phyloP scores from a whole-genome alignment of 2,797 vertebrate species.

The Sebastes itinus region DNA sequence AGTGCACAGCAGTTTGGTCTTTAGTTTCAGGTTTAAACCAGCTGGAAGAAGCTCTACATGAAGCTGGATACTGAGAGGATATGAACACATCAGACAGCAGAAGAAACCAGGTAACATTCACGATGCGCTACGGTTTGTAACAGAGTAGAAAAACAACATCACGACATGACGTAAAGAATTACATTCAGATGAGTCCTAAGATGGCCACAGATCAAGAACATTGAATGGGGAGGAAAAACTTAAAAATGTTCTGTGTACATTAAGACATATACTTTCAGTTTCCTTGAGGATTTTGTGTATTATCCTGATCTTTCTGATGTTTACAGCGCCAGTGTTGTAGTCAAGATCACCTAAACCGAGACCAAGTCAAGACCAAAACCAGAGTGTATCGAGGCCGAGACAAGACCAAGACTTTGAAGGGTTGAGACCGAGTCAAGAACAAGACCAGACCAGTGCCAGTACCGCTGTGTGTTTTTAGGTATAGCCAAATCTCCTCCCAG shows the following conservation, averaged over 20 bases:
- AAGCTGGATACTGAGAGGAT: conserved; percentile 58
- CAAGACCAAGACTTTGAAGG: no score
- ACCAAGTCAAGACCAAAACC: no score
- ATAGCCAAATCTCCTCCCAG: no score
- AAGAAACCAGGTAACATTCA: conserved; percentile 40
- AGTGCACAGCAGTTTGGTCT: conserved; percentile 86
- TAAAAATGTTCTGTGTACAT: conserved; percentile 25
- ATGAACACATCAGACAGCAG: conserved; percentile 51
- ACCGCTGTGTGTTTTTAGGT: no score
- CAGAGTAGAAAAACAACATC: conserved; percentile 52
- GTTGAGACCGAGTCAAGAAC: no score
- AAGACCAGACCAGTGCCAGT: no score
- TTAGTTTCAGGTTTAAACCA: conserved; percentile 72
- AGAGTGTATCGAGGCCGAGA: no score
- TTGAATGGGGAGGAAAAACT: background rate
- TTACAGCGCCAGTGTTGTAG: background rate
- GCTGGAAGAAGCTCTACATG: conserved; percentile 67
- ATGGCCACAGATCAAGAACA: conserved; percentile 39
- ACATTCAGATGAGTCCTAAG: conserved; percentile 70
- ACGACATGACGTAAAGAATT: conserved; percentile 37
- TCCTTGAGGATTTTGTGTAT: conserved; percentile 21
- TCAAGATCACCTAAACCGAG: no score
- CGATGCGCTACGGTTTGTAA: conserved; percentile 47
- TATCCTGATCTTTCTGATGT: conserved; percentile 15
- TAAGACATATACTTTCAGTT: conserved; percentile 43